Percentiles rank a stretch among this genome's conserved stretches.
phyloP scores from a whole-genome alignment of 2,888 invertebrate species.

The Gastrophysa polygoni region DNA sequence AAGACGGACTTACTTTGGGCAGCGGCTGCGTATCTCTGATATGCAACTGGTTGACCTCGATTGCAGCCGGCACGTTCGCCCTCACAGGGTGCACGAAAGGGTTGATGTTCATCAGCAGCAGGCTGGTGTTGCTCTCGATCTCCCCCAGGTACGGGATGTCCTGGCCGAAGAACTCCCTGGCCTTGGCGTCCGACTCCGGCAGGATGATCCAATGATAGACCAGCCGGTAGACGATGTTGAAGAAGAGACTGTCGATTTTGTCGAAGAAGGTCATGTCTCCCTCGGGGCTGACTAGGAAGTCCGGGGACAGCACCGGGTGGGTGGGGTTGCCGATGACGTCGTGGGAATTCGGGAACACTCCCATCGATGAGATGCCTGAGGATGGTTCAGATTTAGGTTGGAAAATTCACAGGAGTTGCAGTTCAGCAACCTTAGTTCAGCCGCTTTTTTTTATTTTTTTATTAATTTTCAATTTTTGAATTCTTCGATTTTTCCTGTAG shows the following conservation, averaged over 20 bases:
- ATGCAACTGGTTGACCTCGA: slow-evolving; percentile 24
- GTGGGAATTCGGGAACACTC: slow-evolving; percentile 26
- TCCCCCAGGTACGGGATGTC: slow-evolving; percentile 35
- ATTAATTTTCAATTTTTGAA: too few relatives aligned
- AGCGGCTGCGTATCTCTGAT: not conserved
- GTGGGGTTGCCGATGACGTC: slow-evolving; percentile 37
- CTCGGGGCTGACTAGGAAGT: slow-evolving; percentile 32
- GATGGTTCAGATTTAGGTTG: slow-evolving; percentile 20
- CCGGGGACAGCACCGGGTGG: slow-evolving; percentile 35
- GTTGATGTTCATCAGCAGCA: slow-evolving; percentile 33
- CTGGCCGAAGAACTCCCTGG: slow-evolving; percentile 41
- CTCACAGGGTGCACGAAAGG: slow-evolving; percentile 31
- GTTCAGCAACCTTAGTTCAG: too few relatives aligned
- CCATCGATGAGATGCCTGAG: slow-evolving; percentile 43
- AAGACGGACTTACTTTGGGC: slow-evolving; percentile 1
- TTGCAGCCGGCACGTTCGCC: slow-evolving; percentile 28
- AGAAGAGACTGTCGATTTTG: slow-evolving; percentile 21
- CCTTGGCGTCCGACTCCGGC: slow-evolving; percentile 23
- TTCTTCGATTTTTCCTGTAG: too few relatives aligned
- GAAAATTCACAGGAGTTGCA: too few relatives aligned
- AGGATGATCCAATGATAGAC: slow-evolving; percentile 28
- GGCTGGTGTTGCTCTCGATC: slow-evolving; percentile 33
- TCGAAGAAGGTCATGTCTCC: slow-evolving; percentile 31
- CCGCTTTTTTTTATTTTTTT: too few relatives aligned
- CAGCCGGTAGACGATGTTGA: slow-evolving; percentile 21